Percentiles rank a stretch among this genome's conserved stretches.
These are phyloP conservation scores for Thyatira batis DNA, from an alignment of 2,888 invertebrate species.

Conservation along the genomic window DNA sequence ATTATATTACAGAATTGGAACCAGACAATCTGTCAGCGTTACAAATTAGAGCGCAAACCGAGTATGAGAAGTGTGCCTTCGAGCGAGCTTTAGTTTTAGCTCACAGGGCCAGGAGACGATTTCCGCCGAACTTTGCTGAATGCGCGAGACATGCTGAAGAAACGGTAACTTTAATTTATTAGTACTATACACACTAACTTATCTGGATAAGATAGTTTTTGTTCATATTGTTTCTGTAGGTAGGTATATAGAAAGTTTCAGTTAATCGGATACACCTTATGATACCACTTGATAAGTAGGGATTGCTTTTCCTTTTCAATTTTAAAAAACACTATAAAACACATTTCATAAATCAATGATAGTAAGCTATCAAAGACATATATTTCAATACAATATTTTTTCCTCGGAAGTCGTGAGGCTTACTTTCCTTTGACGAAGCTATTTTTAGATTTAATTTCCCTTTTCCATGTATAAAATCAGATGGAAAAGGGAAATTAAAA, in stretches of 20 bases:
- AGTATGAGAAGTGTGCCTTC: conserved; percentile 72
- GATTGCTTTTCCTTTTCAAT: too few species aligned
- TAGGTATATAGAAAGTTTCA: too few species aligned
- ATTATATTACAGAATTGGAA: conserved; percentile 52
- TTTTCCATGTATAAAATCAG: too few species aligned
- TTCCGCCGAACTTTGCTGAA: conserved; percentile 67
- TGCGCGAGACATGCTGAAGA: conserved; percentile 68
- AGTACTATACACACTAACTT: not conserved
- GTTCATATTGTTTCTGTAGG: too few species aligned
- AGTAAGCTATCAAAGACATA: too few species aligned
- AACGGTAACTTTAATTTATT: too few species aligned
- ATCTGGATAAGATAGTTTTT: too few species aligned
- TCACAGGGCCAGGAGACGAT: conserved; percentile 55
- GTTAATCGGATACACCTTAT: too few species aligned
- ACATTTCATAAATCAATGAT: too few species aligned
- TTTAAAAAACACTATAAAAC: too few species aligned
- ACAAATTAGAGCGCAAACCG: conserved; percentile 68
- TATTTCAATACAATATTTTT: not conserved
- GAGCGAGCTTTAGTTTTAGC: conserved; percentile 65
- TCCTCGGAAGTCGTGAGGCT: not conserved
- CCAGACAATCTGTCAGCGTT: conserved; percentile 65
- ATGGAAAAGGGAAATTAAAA: too few species aligned
- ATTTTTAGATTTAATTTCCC: not conserved
- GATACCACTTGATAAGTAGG: too few species aligned
- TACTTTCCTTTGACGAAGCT: conserved; percentile 2